Evolutionary conservation across 23 tunicate species (phyloP), one percentile per base, ranked within the genome.

Genomic region (Trididemnum miniatum): DNA sequence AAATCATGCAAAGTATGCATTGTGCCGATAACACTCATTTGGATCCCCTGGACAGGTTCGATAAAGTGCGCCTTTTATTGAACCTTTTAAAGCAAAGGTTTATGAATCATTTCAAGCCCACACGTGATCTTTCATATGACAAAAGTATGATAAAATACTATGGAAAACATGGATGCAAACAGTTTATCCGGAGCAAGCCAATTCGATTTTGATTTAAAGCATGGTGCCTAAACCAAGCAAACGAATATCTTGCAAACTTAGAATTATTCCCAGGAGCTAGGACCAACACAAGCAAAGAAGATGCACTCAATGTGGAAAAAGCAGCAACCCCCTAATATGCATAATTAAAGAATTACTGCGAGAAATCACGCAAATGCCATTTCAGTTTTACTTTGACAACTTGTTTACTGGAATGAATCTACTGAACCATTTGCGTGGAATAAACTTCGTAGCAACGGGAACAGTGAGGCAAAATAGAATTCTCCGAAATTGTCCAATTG

Each of bases 111-210:
- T 67, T 67, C 38, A 31, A 67, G 15, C 75, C 75, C 31, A 33
- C 38, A 9, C 9, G 38, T 31, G 18, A 31, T 31, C 75, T 67
- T 33, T 31, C 75, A 3, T 33, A 67, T 22, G 75, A 67, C n/a
- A 38, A 67, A 22, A 33, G 38, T 9, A 67, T 67, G 75, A 67
- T 67, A 7, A 33, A 67, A 9, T 67, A 67, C n/a, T 67, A 67
- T 32, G 75, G 38, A 31, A 67, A 67, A 22, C 75, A 67, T 67
- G 75, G 75, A 33, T 67, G 75, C 25, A 67, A 67, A 67, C 75
- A 67, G n/a, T 67, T 31, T 33, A 31, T 67, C 7, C 22, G 75
- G 32, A n/a, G 37, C 31, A 67, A 67, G 38, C 75, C 75, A 32
- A 67, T 30, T 62, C 15, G 75, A 67, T 67, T 67, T 31, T 37